Evolutionary conservation across 2,113 vertebrate genomes (phyloP), one percentile per base, ranked within the genome.

Genomic region (Protomyctophum bolini): DNA sequence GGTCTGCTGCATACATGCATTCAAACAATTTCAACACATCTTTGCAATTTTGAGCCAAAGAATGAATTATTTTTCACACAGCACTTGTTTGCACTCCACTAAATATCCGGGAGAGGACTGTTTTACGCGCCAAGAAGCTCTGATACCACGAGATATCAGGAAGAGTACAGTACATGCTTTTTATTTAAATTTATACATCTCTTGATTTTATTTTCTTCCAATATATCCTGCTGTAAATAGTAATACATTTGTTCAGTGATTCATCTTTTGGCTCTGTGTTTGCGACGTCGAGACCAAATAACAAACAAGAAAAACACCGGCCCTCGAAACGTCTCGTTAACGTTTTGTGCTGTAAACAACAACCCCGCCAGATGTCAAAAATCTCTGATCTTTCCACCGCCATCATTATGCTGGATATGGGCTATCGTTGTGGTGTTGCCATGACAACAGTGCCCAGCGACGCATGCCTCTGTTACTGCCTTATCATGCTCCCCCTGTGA

Each of bases 31-130:
- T 78, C 10, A 76, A 68, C 84, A 81, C 82, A 87, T 81, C 72
- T 73, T 10, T 83, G 83, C 73, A 4, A 83, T 86, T 88, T 88
- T 86, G 41, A 87, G 87, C 88, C 89, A 91, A 91, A 91, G 89
- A 91, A 72, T n/a, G 66, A 72, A 76, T 67, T 2, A 68, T 77
- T 83, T 73, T 15, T 49, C 60, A 9, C 60, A 9, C 51, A 54
- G 58, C 46, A 80, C 55, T 83, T 82, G 72, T 82, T 87, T 86
- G 85, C 83, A 82, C 73, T 81, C 68, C 69, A 83, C 66, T 77
- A 87, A 77, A 85, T 86, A 87, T 73, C 8, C 66, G 51, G 4
- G 14, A 71, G 48, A 60, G 64, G 78, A 67, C 64, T 55, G 70
- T 64, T 74, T 15, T 49, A 47, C 33, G 5, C 33, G 33, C 33